A percentile compares a stretch with the other conserved stretches of the same genome.
Evolutionary conservation across 1,140 invertebrate species (phyloP).

Genomic region (Pseudoatta argentina): DNA sequence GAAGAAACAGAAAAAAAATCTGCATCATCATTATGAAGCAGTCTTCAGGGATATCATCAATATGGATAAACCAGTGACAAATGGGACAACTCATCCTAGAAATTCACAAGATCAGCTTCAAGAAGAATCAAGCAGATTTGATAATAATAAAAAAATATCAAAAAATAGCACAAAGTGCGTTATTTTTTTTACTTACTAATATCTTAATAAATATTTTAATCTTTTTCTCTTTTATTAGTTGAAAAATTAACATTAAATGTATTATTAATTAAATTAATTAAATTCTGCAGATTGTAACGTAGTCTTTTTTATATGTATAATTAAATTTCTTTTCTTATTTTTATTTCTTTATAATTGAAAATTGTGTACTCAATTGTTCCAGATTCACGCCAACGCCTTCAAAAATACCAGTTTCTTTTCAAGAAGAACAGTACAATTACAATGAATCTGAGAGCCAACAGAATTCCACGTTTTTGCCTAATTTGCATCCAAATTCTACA

Average conservation of each 20-base stretch:
- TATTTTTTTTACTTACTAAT: background rate
- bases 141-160: background rate
- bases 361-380: background rate
- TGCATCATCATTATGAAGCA: slow-evolving; percentile 81
- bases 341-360: background rate
- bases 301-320: background rate
- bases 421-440: background rate
- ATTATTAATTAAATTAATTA: background rate
- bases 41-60: slow-evolving; percentile 78
- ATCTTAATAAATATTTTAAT: background rate
- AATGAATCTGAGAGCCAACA: background rate
- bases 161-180: slow-evolving; percentile 28
- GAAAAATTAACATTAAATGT: background rate
- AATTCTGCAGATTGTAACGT: background rate
- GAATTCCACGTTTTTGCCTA: background rate
- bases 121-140: background rate
- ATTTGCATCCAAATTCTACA: background rate
- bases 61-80: slow-evolving; percentile 77
- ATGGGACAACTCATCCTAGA: background rate
- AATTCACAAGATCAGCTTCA: background rate
- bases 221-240: background rate
- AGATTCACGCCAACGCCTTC: background rate
- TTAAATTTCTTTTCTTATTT: background rate
- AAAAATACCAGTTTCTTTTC: background rate
- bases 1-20: slow-evolving; percentile 78